Conservation (phyloP, 2,888 invertebrate genomes). For the Pachymerium ferrugineum region DNA sequence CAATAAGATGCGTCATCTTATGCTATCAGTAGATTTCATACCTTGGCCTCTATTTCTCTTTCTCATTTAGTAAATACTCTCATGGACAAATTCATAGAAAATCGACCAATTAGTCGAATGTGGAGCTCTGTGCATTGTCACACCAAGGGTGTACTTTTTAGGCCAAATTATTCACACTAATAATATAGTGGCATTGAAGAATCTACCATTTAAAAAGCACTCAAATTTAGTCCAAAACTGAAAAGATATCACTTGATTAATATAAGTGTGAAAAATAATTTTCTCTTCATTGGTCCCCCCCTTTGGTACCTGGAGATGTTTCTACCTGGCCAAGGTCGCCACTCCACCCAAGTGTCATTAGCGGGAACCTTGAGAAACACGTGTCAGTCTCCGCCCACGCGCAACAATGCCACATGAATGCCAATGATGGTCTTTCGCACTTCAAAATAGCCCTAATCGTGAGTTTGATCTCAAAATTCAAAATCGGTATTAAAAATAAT, state of each 20-base stretch:
- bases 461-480: background rate
- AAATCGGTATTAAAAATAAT: background rate
- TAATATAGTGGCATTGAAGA: no score
- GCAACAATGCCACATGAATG: background rate
- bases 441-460: background rate
- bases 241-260: no score
- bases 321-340: slow-evolving; percentile 24
- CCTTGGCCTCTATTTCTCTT: background rate
- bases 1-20: background rate
- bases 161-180: no score
- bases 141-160: no score
- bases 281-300: background rate
- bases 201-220: no score
- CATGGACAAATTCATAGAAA: no score
- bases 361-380: slow-evolving; percentile 19
- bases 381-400: slow-evolving; percentile 24
- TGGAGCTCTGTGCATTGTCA: no score
- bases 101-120: no score
- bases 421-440: slow-evolving; percentile 1
- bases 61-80: background rate
- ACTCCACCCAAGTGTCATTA: slow-evolving; percentile 23
- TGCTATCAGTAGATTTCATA: background rate
- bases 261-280: background rate
- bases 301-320: slow-evolving; percentile 20
- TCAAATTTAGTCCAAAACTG: no score